phyloP scores from a whole-genome alignment of 2,888 invertebrate species.

The Drosophila setosimentum region DNA sequence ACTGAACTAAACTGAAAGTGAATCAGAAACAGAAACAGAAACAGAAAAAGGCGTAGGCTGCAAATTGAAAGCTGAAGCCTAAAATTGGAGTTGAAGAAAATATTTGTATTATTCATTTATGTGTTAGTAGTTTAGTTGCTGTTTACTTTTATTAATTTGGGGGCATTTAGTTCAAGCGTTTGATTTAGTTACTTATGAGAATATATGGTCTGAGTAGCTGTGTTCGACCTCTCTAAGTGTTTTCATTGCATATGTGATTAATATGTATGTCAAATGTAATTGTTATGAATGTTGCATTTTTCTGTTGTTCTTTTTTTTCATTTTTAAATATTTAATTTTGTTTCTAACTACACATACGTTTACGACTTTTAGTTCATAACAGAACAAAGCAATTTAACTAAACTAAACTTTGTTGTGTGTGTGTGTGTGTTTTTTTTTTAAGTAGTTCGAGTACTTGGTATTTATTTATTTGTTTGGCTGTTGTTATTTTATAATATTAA shows the following conservation, averaged over 20 bases:
- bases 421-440: no score
- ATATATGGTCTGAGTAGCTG: slow-evolving; percentile 14
- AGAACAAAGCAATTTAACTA: slow-evolving; percentile 61
- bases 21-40: no score
- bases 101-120: slow-evolving; percentile 48
- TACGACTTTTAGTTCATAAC: slow-evolving; percentile 54
- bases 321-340: slow-evolving; percentile 30
- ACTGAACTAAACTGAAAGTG: slow-evolving; percentile 7
- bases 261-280: slow-evolving; percentile 10
- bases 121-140: slow-evolving; percentile 20
- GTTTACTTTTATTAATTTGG: slow-evolving; percentile 6
- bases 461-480: slow-evolving; percentile 25
- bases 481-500: slow-evolving; percentile 40
- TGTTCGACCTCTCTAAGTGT: slow-evolving; percentile 22
- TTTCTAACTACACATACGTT: slow-evolving; percentile 57
- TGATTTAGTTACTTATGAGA: slow-evolving; percentile 24
- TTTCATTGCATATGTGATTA: slow-evolving; percentile 10
- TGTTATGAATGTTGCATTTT: slow-evolving; percentile 14
- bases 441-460: slow-evolving; percentile 34
- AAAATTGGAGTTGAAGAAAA: slow-evolving; percentile 49
- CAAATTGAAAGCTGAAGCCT: slow-evolving; percentile 46
- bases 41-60: slow-evolving; percentile 14
- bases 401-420: slow-evolving; percentile 49
- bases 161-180: slow-evolving; percentile 23
- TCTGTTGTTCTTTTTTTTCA: slow-evolving; percentile 8